phyloP scores from a whole-genome alignment of 2,113 vertebrate species.

The Gracilinanus agilis region DNA sequence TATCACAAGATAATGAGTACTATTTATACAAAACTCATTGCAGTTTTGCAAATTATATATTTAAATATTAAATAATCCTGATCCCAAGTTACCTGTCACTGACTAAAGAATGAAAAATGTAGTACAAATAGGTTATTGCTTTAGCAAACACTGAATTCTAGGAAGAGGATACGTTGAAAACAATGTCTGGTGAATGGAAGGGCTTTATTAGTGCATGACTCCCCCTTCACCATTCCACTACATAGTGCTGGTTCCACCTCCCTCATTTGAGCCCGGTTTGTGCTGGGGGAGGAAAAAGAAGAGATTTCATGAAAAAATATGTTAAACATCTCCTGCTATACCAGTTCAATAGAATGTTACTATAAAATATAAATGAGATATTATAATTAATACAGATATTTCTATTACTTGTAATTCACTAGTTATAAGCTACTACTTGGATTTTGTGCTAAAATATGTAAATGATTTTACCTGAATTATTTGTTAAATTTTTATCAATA shows the following conservation, averaged over 20 bases:
- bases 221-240: constrained; percentile 92
- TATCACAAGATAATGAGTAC: not conserved
- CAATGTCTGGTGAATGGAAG: constrained; percentile 98
- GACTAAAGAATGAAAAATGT: constrained; percentile 59
- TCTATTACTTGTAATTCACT: constrained; percentile 20
- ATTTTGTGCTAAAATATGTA: not conserved
- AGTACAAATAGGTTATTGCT: accelerated
- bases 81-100: constrained; percentile 11
- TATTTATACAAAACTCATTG: not conserved
- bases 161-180: constrained; percentile 97
- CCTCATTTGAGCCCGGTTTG: constrained; percentile 84
- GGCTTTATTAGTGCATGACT: constrained; percentile 91
- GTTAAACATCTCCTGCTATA: not conserved
- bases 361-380: not conserved
- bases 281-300: constrained; percentile 77
- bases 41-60: constrained; percentile 18
- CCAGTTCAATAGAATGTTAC: constrained; percentile 7
- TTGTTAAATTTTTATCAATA: constrained; percentile 26
- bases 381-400: not conserved
- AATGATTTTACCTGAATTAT: not conserved
- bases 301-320: constrained; percentile 10
- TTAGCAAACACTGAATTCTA: not conserved
- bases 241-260: constrained; percentile 88
- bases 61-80: constrained; percentile 22
- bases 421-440: not conserved